Evolutionary conservation across 2,113 vertebrate genomes (phyloP).

Genomic region (Pseudopodoces humilis): DNA sequence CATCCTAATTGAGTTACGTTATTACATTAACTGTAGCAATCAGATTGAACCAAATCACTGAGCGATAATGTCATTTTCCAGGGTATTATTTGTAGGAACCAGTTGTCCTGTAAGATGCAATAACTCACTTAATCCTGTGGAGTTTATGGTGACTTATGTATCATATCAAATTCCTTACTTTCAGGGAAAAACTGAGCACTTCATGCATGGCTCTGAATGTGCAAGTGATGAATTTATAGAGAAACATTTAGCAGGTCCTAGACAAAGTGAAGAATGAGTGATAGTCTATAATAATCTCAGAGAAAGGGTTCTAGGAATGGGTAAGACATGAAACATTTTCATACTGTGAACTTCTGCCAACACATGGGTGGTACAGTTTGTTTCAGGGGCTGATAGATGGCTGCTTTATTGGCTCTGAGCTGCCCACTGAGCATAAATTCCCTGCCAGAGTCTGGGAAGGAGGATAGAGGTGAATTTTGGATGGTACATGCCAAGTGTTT

Average conservation of each 20-base stretch:
- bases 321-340: not conserved
- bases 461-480: not conserved
- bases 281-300: not conserved
- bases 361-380: not conserved
- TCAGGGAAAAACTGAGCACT: not conserved
- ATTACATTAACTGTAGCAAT: conserved; percentile 71
- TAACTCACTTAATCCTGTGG: conserved; percentile 57
- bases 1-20: conserved; percentile 67
- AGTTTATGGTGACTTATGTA: conserved; percentile 64
- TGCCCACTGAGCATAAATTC: not conserved
- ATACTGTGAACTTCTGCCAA: not conserved
- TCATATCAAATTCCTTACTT: conserved; percentile 39
- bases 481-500: not conserved
- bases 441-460: not conserved
- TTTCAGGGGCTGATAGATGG: not conserved
- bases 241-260: not conserved
- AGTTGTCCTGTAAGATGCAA: conserved; percentile 51
- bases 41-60: conserved; percentile 65
- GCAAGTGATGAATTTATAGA: conserved; percentile 7
- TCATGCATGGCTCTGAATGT: conserved; percentile 29
- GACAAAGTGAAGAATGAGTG: not conserved
- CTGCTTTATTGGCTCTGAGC: not conserved
- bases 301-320: not conserved
- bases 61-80: conserved; percentile 61
- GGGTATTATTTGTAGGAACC: conserved; percentile 61